A percentile compares a stretch with the other conserved stretches of the same genome.
Evolutionary conservation across 2,888 invertebrate species (phyloP).

Genomic region (Drosophila glabriapex): DNA sequence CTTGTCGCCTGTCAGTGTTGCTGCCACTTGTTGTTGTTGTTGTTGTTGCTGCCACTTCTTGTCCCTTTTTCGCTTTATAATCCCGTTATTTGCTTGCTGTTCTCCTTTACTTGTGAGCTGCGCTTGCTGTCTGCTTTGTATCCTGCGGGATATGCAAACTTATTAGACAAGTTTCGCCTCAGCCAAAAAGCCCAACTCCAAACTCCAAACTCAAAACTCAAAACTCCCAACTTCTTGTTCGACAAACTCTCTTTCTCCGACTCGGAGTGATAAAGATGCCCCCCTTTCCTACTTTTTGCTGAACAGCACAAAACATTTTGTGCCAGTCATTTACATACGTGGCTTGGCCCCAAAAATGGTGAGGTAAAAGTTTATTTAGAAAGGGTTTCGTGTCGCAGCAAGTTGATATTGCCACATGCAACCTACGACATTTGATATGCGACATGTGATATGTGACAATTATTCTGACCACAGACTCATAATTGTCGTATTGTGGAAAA

Average conservation of each 20-base stretch:
- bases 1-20: constrained; percentile 76
- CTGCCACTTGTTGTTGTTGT: constrained; percentile 23
- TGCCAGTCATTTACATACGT: constrained; percentile 67
- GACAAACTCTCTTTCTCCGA: neutral
- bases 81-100: constrained; percentile 72
- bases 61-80: constrained; percentile 57
- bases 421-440: neutral
- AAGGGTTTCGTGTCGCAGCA: constrained; percentile 23
- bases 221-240: neutral
- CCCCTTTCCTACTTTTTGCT: constrained; percentile 12
- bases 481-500: constrained; percentile 8
- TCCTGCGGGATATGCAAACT: constrained; percentile 81
- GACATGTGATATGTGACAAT: constrained; percentile 22
- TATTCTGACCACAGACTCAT: constrained; percentile 16
- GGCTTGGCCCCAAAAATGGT: neutral
- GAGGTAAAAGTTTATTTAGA: constrained; percentile 14
- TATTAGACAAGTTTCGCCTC: constrained; percentile 70
- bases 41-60: constrained; percentile 11
- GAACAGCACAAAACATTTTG: constrained; percentile 58
- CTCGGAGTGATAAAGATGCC: constrained; percentile 5
- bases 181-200: constrained; percentile 7
- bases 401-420: constrained; percentile 1
- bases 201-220: neutral
- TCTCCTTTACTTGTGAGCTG: constrained; percentile 48
- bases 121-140: constrained; percentile 53